phyloP scores from a whole-genome alignment of 1,140 invertebrate genomes.

The Drosophila funebris region DNA sequence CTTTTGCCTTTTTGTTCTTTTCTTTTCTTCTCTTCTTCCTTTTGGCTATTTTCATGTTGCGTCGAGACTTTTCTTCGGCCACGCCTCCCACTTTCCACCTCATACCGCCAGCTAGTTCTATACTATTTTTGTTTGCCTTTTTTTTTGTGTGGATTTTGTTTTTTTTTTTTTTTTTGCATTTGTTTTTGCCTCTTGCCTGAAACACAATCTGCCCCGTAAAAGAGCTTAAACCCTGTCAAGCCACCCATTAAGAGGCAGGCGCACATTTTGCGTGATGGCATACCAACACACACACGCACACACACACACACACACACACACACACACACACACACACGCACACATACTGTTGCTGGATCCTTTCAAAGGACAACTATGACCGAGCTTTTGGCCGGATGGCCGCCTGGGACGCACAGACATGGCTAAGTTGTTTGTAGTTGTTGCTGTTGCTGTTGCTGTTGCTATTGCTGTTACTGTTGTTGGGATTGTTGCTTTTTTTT shows the following conservation, averaged over 20 bases:
- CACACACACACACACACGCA: slow-evolving; percentile 41
- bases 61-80: slow-evolving; percentile 28
- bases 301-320: slow-evolving; percentile 6
- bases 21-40: not conserved
- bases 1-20: slow-evolving; percentile 54
- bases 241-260: slow-evolving; percentile 79
- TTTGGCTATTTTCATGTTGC: slow-evolving; percentile 39
- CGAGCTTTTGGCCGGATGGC: slow-evolving; percentile 61
- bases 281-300: slow-evolving; percentile 55
- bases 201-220: slow-evolving; percentile 81
- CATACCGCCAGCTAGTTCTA: not conserved
- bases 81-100: not conserved
- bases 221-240: slow-evolving; percentile 82
- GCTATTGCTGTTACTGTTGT: slow-evolving; percentile 68
- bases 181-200: slow-evolving; percentile 55
- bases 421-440: slow-evolving; percentile 75
- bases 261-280: slow-evolving; percentile 79
- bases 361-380: slow-evolving; percentile 74
- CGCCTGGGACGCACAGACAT: slow-evolving; percentile 57
- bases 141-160: slow-evolving; percentile 7
- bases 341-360: slow-evolving; percentile 1
- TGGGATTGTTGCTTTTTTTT: no score
- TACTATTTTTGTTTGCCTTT: slow-evolving; percentile 11
- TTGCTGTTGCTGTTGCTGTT: slow-evolving; percentile 51
- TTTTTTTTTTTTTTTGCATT: slow-evolving; percentile 26